Evolutionary conservation across 2,113 vertebrate genomes (phyloP).

Genomic region (Lepisosteus oculatus): DNA sequence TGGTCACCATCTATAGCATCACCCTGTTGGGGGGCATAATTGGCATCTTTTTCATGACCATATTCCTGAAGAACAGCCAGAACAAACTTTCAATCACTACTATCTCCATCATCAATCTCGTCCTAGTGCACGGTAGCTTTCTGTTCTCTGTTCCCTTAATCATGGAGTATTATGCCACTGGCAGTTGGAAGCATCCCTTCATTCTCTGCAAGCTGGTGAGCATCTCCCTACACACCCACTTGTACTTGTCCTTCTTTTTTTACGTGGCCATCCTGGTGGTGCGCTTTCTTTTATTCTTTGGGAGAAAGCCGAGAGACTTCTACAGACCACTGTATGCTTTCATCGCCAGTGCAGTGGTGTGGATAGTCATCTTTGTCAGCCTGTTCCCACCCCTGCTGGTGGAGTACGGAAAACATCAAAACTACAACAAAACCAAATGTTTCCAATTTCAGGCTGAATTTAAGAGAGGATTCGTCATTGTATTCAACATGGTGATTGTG

Average conservation of each 20-base stretch:
- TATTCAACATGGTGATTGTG: not conserved
- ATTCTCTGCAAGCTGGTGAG: constrained; percentile 7
- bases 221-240: constrained; percentile 5
- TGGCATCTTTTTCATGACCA: not conserved
- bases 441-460: constrained; percentile 5
- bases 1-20: not conserved
- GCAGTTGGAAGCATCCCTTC: not conserved
- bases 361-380: not conserved
- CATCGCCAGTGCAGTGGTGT: not conserved
- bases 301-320: constrained; percentile 1
- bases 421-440: not conserved
- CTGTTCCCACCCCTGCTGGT: not conserved
- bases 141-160: constrained; percentile 12
- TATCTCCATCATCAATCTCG: constrained; percentile 4
- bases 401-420: not conserved
- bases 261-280: constrained; percentile 8
- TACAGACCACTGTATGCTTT: not conserved
- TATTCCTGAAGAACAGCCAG: not conserved
- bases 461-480: not conserved
- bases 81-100: constrained; percentile 1
- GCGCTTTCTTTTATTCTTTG: constrained; percentile 7
- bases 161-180: constrained; percentile 2
- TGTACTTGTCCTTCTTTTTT: constrained; percentile 16
- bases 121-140: constrained; percentile 4
- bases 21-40: constrained; percentile 1